These are phyloP conservation scores for Corbicula japonica DNA, from an alignment of 2,888 invertebrate genomes.

Conservation along the genomic window DNA sequence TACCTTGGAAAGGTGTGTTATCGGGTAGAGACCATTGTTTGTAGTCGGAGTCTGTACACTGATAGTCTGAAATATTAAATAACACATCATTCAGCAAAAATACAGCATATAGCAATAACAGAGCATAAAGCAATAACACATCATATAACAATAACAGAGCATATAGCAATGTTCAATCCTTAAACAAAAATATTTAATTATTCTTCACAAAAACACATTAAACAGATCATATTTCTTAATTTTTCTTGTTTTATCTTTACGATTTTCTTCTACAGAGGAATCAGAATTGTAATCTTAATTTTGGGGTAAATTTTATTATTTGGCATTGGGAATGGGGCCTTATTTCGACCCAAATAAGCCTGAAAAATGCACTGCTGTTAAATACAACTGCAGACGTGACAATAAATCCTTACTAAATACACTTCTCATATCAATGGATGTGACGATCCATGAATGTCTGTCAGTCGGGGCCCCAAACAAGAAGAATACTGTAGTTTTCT, in stretches of 20 bases:
- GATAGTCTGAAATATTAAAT: slow-evolving; percentile 83
- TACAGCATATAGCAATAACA: background rate
- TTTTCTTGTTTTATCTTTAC: background rate
- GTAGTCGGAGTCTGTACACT: slow-evolving; percentile 92
- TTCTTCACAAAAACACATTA: too few species aligned
- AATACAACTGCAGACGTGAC: background rate
- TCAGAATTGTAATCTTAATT: background rate
- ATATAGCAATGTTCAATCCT: too few species aligned
- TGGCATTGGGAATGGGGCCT: too few species aligned
- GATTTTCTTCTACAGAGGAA: background rate
- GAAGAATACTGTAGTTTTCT: slow-evolving; percentile 96
- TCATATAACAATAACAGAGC: too few species aligned
- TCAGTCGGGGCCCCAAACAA: slow-evolving; percentile 93
- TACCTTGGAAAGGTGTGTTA: slow-evolving; percentile 81
- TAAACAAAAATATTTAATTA: too few species aligned
- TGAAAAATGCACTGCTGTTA: too few species aligned
- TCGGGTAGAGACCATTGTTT: slow-evolving; percentile 94
- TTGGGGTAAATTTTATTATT: background rate
- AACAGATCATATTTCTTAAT: too few species aligned
- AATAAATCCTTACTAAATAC: slow-evolving; percentile 88
- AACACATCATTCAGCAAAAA: background rate
- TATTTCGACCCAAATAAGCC: too few species aligned
- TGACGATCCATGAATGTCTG: slow-evolving; percentile 94
- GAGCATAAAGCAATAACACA: too few species aligned
- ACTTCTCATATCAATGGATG: slow-evolving; percentile 90